phyloP scores from a whole-genome alignment of 2,113 vertebrate genomes.

The Apus apus region DNA sequence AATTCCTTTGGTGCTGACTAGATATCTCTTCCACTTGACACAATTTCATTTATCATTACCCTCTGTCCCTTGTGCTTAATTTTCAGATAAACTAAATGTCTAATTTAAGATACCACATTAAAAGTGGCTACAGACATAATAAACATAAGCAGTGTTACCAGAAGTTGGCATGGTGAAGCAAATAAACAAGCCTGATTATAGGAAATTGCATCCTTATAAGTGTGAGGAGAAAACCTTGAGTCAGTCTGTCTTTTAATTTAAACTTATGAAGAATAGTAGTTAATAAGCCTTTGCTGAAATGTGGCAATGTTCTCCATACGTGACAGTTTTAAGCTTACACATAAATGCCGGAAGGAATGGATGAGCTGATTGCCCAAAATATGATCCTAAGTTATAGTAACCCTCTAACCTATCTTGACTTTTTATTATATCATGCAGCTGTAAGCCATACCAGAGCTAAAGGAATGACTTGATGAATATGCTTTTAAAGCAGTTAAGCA shows the following conservation, averaged over 20 bases:
- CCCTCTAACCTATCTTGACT: slow-evolving; percentile 12
- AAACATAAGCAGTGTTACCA: not conserved
- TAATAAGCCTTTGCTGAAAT: slow-evolving; percentile 56
- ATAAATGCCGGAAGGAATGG: not conserved
- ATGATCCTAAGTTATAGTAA: slow-evolving; percentile 42
- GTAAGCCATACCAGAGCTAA: not conserved
- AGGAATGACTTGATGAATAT: slow-evolving; percentile 18
- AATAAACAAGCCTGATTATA: not conserved
- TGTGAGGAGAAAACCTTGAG: slow-evolving; percentile 1
- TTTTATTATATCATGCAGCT: not conserved
- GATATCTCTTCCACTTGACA: slow-evolving; percentile 34
- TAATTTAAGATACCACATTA: not conserved
- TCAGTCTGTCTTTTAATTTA: slow-evolving; percentile 47
- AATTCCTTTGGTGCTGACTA: slow-evolving; percentile 44
- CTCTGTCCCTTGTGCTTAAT: slow-evolving; percentile 34
- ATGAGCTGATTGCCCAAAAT: slow-evolving; percentile 23
- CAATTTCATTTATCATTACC: slow-evolving; percentile 42
- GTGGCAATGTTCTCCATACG: slow-evolving; percentile 5
- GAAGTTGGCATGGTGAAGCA: not conserved
- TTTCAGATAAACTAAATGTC: slow-evolving; percentile 28
- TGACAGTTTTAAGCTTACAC: slow-evolving; percentile 51
- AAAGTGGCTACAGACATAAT: not conserved
- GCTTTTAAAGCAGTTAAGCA: slow-evolving; percentile 2
- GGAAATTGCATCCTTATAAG: slow-evolving; percentile 7
- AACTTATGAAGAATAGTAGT: slow-evolving; percentile 35